These are phyloP conservation scores for Boleophthalmus pectinirostris DNA, from an alignment of 2,113 vertebrate genomes.

Conservation along the genomic window DNA sequence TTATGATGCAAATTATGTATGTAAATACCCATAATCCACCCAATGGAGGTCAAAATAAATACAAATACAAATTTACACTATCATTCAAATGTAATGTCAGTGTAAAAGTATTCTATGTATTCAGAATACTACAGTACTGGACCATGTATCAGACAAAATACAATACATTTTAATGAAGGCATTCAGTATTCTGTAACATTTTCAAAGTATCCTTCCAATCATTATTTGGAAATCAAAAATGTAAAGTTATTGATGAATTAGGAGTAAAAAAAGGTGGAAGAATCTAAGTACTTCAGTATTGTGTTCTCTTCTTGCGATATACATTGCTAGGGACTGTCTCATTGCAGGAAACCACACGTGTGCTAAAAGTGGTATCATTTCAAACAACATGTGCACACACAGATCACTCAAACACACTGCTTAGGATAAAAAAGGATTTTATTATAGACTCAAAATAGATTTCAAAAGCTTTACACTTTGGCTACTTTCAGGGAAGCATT, in stretches of 20 bases:
- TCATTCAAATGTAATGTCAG: too few species aligned
- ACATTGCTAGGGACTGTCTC: not conserved
- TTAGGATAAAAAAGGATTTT: conserved; percentile 34
- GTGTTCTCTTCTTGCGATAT: not conserved
- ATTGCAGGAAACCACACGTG: not conserved
- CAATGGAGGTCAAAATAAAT: too few species aligned
- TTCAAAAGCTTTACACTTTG: conserved; percentile 26
- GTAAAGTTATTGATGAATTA: not conserved
- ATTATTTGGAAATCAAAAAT: not conserved
- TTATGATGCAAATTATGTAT: too few species aligned
- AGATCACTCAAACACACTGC: not conserved
- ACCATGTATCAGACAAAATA: too few species aligned
- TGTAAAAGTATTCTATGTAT: too few species aligned
- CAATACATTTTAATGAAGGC: too few species aligned
- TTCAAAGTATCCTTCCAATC: too few species aligned
- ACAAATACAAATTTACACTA: too few species aligned
- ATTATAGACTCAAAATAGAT: conserved; percentile 20
- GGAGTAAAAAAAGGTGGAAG: not conserved
- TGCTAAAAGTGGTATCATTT: not conserved
- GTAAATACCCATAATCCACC: too few species aligned
- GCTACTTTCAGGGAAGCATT: conserved; percentile 16
- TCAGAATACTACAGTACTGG: too few species aligned
- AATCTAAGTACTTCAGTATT: not conserved
- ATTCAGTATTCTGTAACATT: too few species aligned
- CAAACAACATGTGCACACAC: not conserved